These are phyloP conservation scores for Ganaspis brasiliensis DNA, from an alignment of 2,888 invertebrate species.

Conservation along the genomic window DNA sequence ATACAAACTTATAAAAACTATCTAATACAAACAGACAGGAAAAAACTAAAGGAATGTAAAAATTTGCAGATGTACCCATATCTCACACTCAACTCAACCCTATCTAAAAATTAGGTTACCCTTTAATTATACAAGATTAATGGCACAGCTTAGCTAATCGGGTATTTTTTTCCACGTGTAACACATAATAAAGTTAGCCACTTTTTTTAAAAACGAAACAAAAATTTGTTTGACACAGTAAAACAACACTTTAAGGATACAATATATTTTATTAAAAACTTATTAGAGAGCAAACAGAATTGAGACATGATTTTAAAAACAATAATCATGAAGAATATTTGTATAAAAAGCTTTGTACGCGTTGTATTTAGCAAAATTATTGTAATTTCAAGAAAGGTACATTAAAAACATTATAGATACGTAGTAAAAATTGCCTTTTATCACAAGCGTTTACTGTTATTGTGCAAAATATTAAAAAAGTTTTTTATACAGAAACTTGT, in stretches of 20 bases:
- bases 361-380: conserved; percentile 8
- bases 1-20: too few species aligned
- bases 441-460: conserved; percentile 9
- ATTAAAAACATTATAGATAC: too few species aligned
- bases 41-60: too few species aligned
- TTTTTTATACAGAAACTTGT: background rate
- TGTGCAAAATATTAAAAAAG: conserved; percentile 28
- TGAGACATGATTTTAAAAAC: conserved; percentile 4
- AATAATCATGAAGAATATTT: conserved; percentile 2
- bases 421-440: conserved; percentile 13
- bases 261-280: conserved; percentile 35
- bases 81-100: too few species aligned
- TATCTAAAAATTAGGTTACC: too few species aligned
- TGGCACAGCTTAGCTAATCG: too few species aligned
- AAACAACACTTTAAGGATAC: background rate
- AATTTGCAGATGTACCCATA: too few species aligned
- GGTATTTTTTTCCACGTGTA: too few species aligned
- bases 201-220: too few species aligned
- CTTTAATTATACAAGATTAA: too few species aligned
- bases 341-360: conserved; percentile 2
- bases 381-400: background rate
- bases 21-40: too few species aligned
- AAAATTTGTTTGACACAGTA: background rate
- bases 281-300: conserved; percentile 8
- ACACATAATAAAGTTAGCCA: too few species aligned